Evolutionary conservation across 2,888 invertebrate species (phyloP), one percentile per base, ranked within the genome.

Genomic region (Pocota personata): DNA sequence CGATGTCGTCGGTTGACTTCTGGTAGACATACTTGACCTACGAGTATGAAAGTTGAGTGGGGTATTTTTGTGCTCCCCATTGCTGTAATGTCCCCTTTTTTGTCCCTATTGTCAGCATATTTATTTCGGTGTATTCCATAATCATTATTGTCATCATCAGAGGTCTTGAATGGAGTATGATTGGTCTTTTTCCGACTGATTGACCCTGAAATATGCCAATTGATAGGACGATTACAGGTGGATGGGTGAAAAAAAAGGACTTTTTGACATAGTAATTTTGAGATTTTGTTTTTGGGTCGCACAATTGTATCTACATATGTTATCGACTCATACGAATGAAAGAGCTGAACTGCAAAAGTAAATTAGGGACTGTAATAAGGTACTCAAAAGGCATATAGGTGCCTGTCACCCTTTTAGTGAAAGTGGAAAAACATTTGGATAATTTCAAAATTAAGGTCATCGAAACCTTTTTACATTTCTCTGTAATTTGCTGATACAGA

Each of bases 161-260:
- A 24, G 14, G 46, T 14, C 19, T 37, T 58, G 21, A 24, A 55
- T 40, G 71, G 24, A 27, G 27, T 40, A 43, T 77, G 58, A 82
- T 57, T 82, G 66, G 32, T 66, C 52, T 58, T 72, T 76, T 77
- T 77, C 46, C 32, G 64, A 48, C 43, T 58, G 52, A 72, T 77
- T 82, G 71, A 58, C 58, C 62, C 40, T 77, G 58, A 64, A 60
- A 72, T 72, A 69, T 55, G 60, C 35, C 64, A 58, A 72, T 43
- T 72, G 57, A 69, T 30, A 40, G 52, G 40, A 48, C 48, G 43
- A 46, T 32, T 46, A 19, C 30, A 64, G 32, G 64, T 48, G 30
- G 12, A 40, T 40, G 27, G 60, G n/a, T 43, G 46, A 21, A 46
- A 50, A 48, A 48, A 10, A 21, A 3, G 21, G 19, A 48, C 12